A percentile compares a stretch with the other conserved stretches of the same genome.
Evolutionary conservation across 2,888 invertebrate genomes (phyloP).

Genomic region (Vesta saturnalis): DNA sequence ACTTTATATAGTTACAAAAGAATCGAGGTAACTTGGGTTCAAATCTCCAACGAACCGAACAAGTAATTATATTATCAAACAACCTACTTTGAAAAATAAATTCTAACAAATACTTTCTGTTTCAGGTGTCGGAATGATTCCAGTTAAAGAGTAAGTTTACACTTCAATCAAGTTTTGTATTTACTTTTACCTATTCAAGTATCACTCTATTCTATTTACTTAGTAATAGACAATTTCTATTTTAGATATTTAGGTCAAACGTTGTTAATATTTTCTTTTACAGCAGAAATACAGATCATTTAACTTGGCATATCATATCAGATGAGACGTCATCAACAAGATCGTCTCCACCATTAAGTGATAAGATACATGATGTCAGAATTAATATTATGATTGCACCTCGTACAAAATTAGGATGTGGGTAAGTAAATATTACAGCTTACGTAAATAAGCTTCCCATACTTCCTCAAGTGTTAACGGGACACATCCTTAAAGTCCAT

Average conservation of each 20-base stretch:
- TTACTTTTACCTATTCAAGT: neutral
- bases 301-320: constrained; percentile 86
- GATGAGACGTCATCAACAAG: constrained; percentile 64
- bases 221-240: neutral
- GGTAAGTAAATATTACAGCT: constrained; percentile 64
- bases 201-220: neutral
- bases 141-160: constrained; percentile 89
- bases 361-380: constrained; percentile 72
- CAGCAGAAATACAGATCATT: constrained; percentile 78
- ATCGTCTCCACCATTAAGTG: constrained; percentile 66
- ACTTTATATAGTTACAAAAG: constrained; percentile 13
- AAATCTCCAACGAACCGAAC: constrained; percentile 44
- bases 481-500: no score
- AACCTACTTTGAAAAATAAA: neutral
- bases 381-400: constrained; percentile 84
- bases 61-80: constrained; percentile 44
- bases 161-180: constrained; percentile 16
- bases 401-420: constrained; percentile 85
- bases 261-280: constrained; percentile 47
- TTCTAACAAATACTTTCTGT: constrained; percentile 55
- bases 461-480: no score
- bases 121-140: constrained; percentile 93
- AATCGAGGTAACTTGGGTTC: constrained; percentile 48
- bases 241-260: constrained; percentile 3
- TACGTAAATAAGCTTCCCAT: neutral